These are phyloP conservation scores for Lanius ludovicianus DNA, from an alignment of 2,113 vertebrate species.

Conservation along the genomic window DNA sequence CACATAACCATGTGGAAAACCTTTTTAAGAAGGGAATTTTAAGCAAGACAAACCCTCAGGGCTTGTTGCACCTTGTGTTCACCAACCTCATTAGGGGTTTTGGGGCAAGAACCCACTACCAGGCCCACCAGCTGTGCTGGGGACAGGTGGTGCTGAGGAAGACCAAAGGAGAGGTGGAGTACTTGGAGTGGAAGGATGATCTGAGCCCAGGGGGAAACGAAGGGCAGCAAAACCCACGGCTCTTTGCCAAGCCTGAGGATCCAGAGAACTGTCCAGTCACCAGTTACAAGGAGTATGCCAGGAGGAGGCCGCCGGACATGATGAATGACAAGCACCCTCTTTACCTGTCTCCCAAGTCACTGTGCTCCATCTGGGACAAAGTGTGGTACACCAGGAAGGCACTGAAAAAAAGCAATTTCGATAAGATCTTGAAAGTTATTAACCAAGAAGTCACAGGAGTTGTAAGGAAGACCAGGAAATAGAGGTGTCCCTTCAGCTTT, in stretches of 20 bases:
- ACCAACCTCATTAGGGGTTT: not conserved
- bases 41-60: not conserved
- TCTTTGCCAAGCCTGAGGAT: not conserved
- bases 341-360: conserved; percentile 3
- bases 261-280: not conserved
- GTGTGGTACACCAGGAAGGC: conserved; percentile 35
- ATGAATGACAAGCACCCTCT: not conserved
- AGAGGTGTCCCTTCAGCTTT: not conserved
- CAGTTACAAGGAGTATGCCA: conserved; percentile 30
- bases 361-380: not conserved
- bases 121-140: not conserved
- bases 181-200: conserved; percentile 34
- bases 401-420: not conserved
- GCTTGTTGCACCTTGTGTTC: conserved; percentile 1
- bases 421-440: conserved; percentile 1
- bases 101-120: not conserved
- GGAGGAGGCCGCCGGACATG: not conserved
- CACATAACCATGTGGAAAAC: not conserved
- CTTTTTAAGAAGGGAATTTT: conserved; percentile 9
- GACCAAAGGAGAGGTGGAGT: not conserved
- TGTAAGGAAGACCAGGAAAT: not conserved
- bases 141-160: conserved; percentile 39
- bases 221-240: rapidly evolving
- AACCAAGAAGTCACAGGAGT: not conserved
- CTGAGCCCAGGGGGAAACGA: rapidly evolving